Evolutionary conservation across 1,140 invertebrate genomes (phyloP).

Genomic region (Parapsyche elsis): DNA sequence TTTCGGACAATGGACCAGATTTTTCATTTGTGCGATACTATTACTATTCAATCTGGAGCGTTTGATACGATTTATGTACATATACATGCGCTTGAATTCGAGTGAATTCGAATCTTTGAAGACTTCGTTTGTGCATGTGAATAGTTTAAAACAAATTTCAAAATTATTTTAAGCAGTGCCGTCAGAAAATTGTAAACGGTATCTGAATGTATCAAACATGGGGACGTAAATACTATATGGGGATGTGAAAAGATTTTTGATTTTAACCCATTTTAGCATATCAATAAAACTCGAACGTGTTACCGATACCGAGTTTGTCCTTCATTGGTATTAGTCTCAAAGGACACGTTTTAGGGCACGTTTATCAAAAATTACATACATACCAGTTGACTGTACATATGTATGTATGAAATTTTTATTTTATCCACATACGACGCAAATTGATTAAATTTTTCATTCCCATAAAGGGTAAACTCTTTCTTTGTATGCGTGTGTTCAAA

Average conservation of each 20-base stretch:
- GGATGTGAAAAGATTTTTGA: constrained; percentile 38
- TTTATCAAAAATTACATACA: neutral
- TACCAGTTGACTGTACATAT: neutral
- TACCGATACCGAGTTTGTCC: neutral
- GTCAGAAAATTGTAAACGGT: too few species aligned
- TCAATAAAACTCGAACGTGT: constrained; percentile 38
- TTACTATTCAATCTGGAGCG: neutral
- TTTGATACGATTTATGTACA: constrained; percentile 5
- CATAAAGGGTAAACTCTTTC: too few species aligned
- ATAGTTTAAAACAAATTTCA: too few species aligned
- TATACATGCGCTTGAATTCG: neutral
- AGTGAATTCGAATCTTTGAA: too few species aligned
- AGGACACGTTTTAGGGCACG: neutral
- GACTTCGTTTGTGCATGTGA: too few species aligned
- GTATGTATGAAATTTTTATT: too few species aligned
- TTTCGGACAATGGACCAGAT: constrained; percentile 15
- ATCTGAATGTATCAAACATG: constrained; percentile 1
- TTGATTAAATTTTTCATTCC: too few species aligned
- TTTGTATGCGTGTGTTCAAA: too few species aligned
- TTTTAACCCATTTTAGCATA: constrained; percentile 43
- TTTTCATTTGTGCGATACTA: neutral
- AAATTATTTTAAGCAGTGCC: too few species aligned
- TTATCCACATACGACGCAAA: too few species aligned
- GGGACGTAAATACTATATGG: constrained; percentile 12
- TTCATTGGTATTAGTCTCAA: neutral